phyloP scores from a whole-genome alignment of 2,888 invertebrate genomes.

The Aleiodes leptofemur region DNA sequence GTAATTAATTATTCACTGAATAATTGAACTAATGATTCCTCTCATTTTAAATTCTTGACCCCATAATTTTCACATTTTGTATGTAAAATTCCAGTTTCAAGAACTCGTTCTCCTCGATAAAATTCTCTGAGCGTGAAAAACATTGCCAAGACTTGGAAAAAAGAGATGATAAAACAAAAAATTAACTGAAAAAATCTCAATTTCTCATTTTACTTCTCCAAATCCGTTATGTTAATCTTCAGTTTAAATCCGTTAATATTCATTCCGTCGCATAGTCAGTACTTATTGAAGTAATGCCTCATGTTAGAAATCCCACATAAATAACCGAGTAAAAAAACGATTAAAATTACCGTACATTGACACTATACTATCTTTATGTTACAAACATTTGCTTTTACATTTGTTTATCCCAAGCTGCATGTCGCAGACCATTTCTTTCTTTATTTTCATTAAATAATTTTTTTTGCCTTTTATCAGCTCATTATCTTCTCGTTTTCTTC shows the following conservation, averaged over 20 bases:
- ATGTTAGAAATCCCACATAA: slow-evolving; percentile 36
- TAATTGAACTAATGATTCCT: slow-evolving; percentile 1
- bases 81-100: slow-evolving; percentile 21
- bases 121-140: slow-evolving; percentile 2
- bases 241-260: slow-evolving; percentile 33
- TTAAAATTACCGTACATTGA: slow-evolving; percentile 48
- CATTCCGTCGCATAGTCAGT: slow-evolving; percentile 15
- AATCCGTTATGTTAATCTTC: slow-evolving; percentile 27
- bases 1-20: slow-evolving; percentile 12
- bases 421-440: not conserved
- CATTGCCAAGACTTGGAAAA: not conserved
- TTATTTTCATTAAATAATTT: not conserved
- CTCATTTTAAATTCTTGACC: slow-evolving; percentile 17
- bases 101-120: slow-evolving; percentile 18
- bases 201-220: slow-evolving; percentile 31
- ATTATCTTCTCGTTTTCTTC: slow-evolving; percentile 7
- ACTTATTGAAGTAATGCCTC: slow-evolving; percentile 12
- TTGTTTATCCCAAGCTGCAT: not conserved
- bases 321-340: slow-evolving; percentile 39
- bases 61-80: slow-evolving; percentile 6
- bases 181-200: slow-evolving; percentile 12
- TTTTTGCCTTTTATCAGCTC: not conserved
- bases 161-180: not conserved
- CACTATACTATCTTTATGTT: slow-evolving; percentile 6
- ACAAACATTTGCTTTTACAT: slow-evolving; percentile 1